phyloP scores from a whole-genome alignment of 2,888 invertebrate genomes.

The Camptogramma bilineatum region DNA sequence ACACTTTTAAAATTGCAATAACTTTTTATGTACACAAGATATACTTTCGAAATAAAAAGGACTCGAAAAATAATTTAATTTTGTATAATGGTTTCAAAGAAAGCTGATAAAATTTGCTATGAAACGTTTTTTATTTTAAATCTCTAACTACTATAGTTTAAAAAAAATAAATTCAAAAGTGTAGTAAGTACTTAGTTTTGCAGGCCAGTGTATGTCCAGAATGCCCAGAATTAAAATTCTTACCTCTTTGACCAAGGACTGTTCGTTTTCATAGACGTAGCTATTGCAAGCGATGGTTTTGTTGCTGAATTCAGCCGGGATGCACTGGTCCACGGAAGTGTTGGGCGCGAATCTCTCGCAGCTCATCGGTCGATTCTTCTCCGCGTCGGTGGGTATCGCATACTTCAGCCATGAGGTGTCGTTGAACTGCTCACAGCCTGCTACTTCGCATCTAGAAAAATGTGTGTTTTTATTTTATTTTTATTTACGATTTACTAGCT shows the following conservation, averaged over 20 bases:
- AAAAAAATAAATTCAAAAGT: too few relatives aligned
- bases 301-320: slow-evolving; percentile 64
- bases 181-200: too few relatives aligned
- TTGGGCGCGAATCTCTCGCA: slow-evolving; percentile 63
- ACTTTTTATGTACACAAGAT: too few relatives aligned
- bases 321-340: slow-evolving; percentile 57
- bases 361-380: slow-evolving; percentile 52
- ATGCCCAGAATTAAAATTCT: too few relatives aligned
- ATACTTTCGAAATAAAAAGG: too few relatives aligned
- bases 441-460: slow-evolving; percentile 67
- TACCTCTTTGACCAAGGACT: slow-evolving; percentile 77
- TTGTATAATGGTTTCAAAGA: too few relatives aligned
- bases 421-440: slow-evolving; percentile 75
- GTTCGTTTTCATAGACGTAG: slow-evolving; percentile 68
- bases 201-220: too few relatives aligned
- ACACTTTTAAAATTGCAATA: too few relatives aligned
- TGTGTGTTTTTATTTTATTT: background rate
- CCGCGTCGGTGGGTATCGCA: slow-evolving; percentile 64
- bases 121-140: too few relatives aligned
- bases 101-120: too few relatives aligned
- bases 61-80: too few relatives aligned
- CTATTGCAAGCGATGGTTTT: slow-evolving; percentile 62
- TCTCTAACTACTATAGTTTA: too few relatives aligned
- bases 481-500: background rate
- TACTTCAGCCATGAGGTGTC: slow-evolving; percentile 76